Evolutionary conservation across 2,113 vertebrate genomes (phyloP).

Genomic region (Trematocara marginatum): DNA sequence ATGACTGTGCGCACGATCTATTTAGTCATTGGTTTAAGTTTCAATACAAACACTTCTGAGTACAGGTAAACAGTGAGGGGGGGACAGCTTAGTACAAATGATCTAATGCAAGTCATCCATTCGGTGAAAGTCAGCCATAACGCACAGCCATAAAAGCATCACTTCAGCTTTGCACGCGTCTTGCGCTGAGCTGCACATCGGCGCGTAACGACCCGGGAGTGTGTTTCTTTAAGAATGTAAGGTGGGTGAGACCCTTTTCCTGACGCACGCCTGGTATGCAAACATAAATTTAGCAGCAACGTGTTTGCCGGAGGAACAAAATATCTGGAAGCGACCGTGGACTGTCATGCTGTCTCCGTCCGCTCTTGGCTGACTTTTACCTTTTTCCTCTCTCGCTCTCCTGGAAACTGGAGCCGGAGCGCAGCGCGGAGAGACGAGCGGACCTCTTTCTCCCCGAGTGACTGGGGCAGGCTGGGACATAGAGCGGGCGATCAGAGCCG

Average conservation of each 20-base stretch:
- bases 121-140: not conserved
- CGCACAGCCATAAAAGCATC: not conserved
- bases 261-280: conserved; percentile 70
- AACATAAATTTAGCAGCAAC: conserved; percentile 77
- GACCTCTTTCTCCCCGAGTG: not conserved
- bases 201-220: conserved; percentile 6
- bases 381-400: not conserved
- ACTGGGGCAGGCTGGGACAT: conserved; percentile 12
- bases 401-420: conserved; percentile 24
- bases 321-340: conserved; percentile 57
- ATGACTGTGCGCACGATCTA: not conserved
- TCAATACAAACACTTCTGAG: not conserved
- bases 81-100: not conserved
- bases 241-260: conserved; percentile 70
- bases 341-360: conserved; percentile 56
- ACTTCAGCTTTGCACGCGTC: not conserved
- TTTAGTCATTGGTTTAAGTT: not conserved
- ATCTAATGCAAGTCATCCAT: not conserved
- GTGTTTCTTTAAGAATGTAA: conserved; percentile 76
- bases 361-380: conserved; percentile 21
- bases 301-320: conserved; percentile 66
- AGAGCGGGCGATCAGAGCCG: not conserved
- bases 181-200: not conserved
- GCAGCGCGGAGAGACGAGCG: not conserved
- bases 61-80: not conserved